These are phyloP conservation scores for Folsomia candida DNA, from an alignment of 2,888 invertebrate species.

Conservation along the genomic window DNA sequence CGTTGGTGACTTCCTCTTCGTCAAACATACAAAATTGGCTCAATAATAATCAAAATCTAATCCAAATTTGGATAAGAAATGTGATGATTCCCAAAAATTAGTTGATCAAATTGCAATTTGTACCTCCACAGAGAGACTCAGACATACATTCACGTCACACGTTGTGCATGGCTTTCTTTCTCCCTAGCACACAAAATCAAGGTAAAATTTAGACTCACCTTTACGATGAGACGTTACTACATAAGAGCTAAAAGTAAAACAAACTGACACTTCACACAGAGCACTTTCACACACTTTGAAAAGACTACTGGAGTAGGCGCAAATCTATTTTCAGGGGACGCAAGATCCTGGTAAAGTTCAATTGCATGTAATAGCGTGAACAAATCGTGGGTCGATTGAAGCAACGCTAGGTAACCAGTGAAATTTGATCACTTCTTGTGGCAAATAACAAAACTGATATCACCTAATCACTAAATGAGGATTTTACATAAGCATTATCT, in stretches of 20 bases:
- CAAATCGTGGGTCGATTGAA: background rate
- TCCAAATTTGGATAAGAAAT: background rate
- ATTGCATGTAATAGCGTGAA: background rate
- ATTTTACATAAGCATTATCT: background rate
- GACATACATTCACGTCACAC: no score
- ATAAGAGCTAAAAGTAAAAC: no score
- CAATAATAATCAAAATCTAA: background rate
- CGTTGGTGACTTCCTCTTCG: no score
- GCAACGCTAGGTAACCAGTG: background rate
- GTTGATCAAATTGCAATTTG: background rate
- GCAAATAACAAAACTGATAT: slow-evolving; percentile 1
- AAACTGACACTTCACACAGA: background rate
- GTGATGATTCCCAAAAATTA: background rate
- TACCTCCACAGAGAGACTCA: background rate
- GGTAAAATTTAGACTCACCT: background rate
- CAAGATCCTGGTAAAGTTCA: no score
- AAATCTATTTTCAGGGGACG: no score
- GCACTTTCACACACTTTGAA: no score
- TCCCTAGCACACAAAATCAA: background rate
- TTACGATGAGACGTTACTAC: background rate
- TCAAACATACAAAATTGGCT: background rate
- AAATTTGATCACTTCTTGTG: background rate
- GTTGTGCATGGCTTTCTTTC: no score
- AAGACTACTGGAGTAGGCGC: background rate
- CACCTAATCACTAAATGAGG: slow-evolving; percentile 2